A percentile compares a stretch with the other conserved stretches of the same genome.
Evolutionary conservation across 2,888 invertebrate species (phyloP).

Genomic region (Pollenia griseotomentosa): DNA sequence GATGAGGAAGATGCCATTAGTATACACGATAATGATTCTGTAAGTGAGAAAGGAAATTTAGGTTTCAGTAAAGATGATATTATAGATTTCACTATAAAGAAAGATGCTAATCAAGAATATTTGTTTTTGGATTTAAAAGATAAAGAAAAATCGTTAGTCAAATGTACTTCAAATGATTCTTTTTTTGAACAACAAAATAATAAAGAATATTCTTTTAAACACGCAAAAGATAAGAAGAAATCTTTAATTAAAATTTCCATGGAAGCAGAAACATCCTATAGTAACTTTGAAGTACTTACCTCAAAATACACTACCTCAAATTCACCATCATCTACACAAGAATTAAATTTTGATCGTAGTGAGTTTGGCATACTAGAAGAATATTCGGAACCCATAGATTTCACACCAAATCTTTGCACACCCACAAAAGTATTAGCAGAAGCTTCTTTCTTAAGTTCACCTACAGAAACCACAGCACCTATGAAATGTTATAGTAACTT

Average conservation of each 20-base stretch:
- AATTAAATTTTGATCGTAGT: slow-evolving; percentile 77
- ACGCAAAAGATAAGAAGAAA: slow-evolving; percentile 10
- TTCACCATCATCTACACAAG: slow-evolving; percentile 26
- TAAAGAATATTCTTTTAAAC: slow-evolving; percentile 21
- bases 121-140: slow-evolving; percentile 13
- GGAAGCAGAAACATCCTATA: neutral
- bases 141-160: neutral
- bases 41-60: neutral
- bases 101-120: neutral
- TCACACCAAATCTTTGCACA: slow-evolving; percentile 71
- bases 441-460: slow-evolving; percentile 79
- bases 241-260: slow-evolving; percentile 9
- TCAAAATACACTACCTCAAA: slow-evolving; percentile 55
- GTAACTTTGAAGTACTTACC: slow-evolving; percentile 49
- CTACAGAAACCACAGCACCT: slow-evolving; percentile 72
- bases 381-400: slow-evolving; percentile 74
- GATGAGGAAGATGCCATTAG: slow-evolving; percentile 28
- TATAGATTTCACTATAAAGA: neutral
- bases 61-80: neutral
- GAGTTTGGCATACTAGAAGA: slow-evolving; percentile 81
- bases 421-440: slow-evolving; percentile 76
- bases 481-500: slow-evolving; percentile 76
- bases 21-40: neutral
- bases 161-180: slow-evolving; percentile 6
- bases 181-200: neutral